A percentile compares a stretch with the other conserved stretches of the same genome.
These are phyloP conservation scores for Drosophila nannoptera DNA, from an alignment of 1,140 invertebrate species.

Conservation along the genomic window DNA sequence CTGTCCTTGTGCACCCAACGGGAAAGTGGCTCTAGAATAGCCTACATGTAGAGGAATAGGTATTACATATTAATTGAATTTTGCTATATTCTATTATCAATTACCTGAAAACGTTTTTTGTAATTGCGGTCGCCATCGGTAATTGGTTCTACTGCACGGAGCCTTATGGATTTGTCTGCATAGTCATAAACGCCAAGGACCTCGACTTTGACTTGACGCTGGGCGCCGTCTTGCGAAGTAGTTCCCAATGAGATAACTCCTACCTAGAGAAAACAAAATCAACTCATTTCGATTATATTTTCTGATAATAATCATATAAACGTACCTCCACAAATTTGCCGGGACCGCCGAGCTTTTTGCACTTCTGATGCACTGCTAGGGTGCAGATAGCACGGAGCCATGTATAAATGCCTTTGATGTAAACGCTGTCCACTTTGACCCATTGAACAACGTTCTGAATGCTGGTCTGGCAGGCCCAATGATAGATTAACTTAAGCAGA, in stretches of 20 bases:
- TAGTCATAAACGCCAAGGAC: conserved; percentile 91
- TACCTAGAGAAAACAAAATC: conserved; percentile 77
- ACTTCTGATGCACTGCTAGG: conserved; percentile 87
- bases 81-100: background rate
- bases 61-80: background rate
- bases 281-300: background rate
- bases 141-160: conserved; percentile 89
- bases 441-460: conserved; percentile 92
- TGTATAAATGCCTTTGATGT: conserved; percentile 88
- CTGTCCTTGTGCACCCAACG: conserved; percentile 89
- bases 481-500: conserved; percentile 90
- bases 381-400: conserved; percentile 89
- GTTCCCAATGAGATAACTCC: conserved; percentile 94
- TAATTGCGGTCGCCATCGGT: conserved; percentile 87
- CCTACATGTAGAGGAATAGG: conserved; percentile 66
- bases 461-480: conserved; percentile 93
- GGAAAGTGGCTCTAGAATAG: conserved; percentile 88
- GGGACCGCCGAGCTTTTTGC: conserved; percentile 84
- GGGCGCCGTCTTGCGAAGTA: conserved; percentile 89
- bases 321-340: conserved; percentile 83
- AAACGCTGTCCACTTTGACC: conserved; percentile 90
- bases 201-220: conserved; percentile 92
- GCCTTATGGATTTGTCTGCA: conserved; percentile 85
- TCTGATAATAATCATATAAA: background rate
- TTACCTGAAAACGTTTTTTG: conserved; percentile 83